Evolutionary conservation across 1,140 invertebrate genomes (phyloP), one percentile per base, ranked within the genome.

Genomic region (Helicorthomorpha holstii): DNA sequence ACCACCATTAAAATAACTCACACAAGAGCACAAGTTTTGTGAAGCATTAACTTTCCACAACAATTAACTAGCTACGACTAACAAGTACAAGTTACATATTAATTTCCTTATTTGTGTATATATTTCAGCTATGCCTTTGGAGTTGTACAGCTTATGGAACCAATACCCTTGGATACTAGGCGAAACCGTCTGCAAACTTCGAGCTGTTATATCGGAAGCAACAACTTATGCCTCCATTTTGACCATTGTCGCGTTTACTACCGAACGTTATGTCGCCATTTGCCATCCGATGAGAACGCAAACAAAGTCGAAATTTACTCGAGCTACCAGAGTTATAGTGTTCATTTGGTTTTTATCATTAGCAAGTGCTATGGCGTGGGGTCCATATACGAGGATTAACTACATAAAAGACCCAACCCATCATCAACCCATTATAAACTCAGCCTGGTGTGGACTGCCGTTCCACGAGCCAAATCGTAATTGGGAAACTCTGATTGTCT

Each of bases 81-180:
- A n/a, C n/a, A n/a, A n/a, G n/a, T n/a, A n/a, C n/a, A n/a, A n/a
- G n/a, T n/a, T n/a, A n/a, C n/a, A n/a, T n/a, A n/a, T n/a, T n/a
- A n/a, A n/a, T n/a, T n/a, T n/a, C n/a, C n/a, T 27, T 51, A 22
- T 57, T 43, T 49, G 19, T 1, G 19, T 62, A 54, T 65, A 63
- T 57, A 64, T 79, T 69, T 1, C 69, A 91, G 89, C 86, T 56
- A 69, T 94, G 44, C 90, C 90, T 1, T 80, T 87, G 61, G 90
- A 95, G 61, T 69, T 94, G 3, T 82, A 81, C 51, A 72, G 84
- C 1, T 86, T 86, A 61, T 94, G 88, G 87, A 84, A 92, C 64
- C 86, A 92, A 63, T 95, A 94, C 70, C 91, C 91, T 0, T 93
- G 85, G 82, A 69, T 75, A 34, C 75, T 92, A 46, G 89, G 89